Evolutionary conservation across 2,113 vertebrate species (phyloP).

Genomic region (Bubo scandiacus): DNA sequence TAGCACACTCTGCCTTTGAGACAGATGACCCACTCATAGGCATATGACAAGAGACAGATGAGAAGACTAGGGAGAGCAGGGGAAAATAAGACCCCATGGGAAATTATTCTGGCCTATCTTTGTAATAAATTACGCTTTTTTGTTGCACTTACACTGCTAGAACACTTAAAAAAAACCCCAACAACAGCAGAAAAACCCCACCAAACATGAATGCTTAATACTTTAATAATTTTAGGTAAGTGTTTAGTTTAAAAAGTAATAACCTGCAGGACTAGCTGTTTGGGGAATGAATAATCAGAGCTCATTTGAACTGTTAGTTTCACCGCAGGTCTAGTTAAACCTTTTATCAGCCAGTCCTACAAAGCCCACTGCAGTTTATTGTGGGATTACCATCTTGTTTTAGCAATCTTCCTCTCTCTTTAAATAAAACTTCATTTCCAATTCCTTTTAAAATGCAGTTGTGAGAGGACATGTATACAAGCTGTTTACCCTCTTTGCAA

Average conservation of each 20-base stretch:
- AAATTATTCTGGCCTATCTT: background rate
- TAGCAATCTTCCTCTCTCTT: background rate
- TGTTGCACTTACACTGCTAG: background rate
- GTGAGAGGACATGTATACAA: background rate
- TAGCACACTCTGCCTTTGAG: background rate
- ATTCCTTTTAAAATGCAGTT: background rate
- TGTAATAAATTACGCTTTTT: background rate
- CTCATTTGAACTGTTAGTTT: background rate
- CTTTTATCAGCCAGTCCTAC: background rate
- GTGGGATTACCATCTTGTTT: background rate
- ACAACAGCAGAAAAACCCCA: background rate
- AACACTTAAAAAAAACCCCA: background rate
- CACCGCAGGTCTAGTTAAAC: fast-evolving
- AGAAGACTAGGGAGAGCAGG: background rate
- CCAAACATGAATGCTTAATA: background rate
- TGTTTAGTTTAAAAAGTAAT: background rate
- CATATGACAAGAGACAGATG: background rate
- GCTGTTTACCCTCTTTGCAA: background rate
- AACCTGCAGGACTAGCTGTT: background rate
- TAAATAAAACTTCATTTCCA: background rate
- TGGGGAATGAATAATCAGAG: background rate
- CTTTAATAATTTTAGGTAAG: background rate
- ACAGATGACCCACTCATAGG: background rate
- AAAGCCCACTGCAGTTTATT: background rate
- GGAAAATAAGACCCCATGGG: background rate